Percentiles rank a stretch among this genome's conserved stretches.
These are phyloP conservation scores for Pseudoatta argentina DNA, from an alignment of 1,140 invertebrate species.

Conservation along the genomic window DNA sequence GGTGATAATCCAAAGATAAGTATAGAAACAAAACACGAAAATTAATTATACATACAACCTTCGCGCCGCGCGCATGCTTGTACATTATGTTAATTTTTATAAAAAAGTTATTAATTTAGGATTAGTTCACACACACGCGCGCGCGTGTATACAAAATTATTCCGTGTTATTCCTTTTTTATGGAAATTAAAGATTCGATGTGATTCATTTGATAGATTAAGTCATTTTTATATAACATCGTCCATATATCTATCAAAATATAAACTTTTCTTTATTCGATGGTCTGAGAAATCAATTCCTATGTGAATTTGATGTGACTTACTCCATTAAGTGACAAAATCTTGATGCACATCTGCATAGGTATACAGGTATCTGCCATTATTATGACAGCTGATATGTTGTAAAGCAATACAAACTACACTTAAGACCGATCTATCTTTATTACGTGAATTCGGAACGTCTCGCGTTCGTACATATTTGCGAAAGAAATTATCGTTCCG, in stretches of 20 bases:
- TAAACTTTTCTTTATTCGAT: constrained; percentile 16
- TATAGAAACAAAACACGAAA: neutral
- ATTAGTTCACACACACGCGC: neutral
- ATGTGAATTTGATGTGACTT: constrained; percentile 30
- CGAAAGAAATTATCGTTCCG: neutral
- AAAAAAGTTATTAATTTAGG: neutral
- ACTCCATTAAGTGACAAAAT: constrained; percentile 3
- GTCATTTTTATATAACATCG: neutral
- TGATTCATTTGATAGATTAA: neutral
- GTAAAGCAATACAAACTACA: neutral
- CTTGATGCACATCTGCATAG: too few species aligned
- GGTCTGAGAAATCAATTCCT: constrained; percentile 17
- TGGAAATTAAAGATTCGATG: neutral
- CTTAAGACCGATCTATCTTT: neutral
- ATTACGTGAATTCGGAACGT: constrained; percentile 4
- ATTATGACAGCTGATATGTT: constrained; percentile 10
- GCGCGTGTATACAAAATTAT: neutral
- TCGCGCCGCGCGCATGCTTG: too few species aligned
- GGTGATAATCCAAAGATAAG: neutral
- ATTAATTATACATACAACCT: neutral
- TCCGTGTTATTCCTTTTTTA: neutral
- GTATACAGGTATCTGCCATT: neutral
- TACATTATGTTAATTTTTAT: neutral
- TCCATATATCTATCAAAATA: neutral
- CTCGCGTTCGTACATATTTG: neutral